Percentiles rank a stretch among this genome's conserved stretches.
phyloP scores from a whole-genome alignment of 1,140 invertebrate species.

The Oryzaephilus surinamensis region DNA sequence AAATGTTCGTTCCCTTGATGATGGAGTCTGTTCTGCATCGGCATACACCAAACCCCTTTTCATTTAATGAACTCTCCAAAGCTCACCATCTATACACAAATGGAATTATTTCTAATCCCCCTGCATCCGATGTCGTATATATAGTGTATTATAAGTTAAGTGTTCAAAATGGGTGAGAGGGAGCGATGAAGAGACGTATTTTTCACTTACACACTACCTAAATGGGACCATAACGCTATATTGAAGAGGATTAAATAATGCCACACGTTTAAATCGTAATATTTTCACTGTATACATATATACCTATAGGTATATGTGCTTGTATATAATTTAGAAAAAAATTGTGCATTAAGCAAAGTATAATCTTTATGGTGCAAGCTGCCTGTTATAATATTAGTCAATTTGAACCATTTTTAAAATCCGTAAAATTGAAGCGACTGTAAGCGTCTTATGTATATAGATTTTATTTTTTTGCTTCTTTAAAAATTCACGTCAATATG shows the following conservation, averaged over 20 bases:
- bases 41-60: constrained; percentile 6
- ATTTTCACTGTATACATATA: no score
- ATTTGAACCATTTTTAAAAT: no score
- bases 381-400: no score
- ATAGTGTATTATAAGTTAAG: constrained; percentile 5
- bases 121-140: not conserved
- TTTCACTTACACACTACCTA: not conserved
- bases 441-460: no score
- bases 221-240: no score
- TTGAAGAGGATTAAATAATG: not conserved
- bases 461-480: no score
- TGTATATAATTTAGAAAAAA: no score
- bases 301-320: no score
- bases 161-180: not conserved
- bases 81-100: constrained; percentile 8
- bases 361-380: no score
- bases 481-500: no score
- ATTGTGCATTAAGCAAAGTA: no score
- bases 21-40: not conserved
- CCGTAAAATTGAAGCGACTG: no score
- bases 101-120: constrained; percentile 13
- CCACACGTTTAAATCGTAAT: not conserved
- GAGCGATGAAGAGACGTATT: not conserved
- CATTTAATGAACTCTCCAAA: constrained; percentile 13
- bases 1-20: constrained; percentile 1